Base-by-base conservation (phyloP, 1,140 invertebrate species). In the Oscheius sp. region DNA sequence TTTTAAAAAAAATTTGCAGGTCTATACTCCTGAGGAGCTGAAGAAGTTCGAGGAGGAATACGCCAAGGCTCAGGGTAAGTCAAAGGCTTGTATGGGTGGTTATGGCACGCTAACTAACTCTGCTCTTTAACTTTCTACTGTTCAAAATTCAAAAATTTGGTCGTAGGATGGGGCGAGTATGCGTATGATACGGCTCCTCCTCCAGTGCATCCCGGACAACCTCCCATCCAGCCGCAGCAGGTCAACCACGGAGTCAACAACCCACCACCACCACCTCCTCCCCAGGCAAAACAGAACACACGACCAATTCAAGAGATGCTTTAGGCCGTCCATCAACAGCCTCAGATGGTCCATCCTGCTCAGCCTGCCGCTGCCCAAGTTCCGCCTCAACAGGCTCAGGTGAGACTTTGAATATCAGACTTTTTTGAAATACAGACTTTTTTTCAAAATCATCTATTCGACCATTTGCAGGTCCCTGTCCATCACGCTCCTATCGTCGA, bases 1-100 rank as follows among this genome's bases (percentile, higher is more conserved):
- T 45, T 45, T 45, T 23, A 45, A 23, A 18, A 15, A 45, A 18
- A 18, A 18, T 45, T 20, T 59, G 79, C 88, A 89, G 74, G 86
- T 91, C n/a, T 95, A 91, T 80, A 90, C 91, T 3, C 89, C 91
- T 67, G 89, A 93, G 75, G 93, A 95, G 80, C 90, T 91, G 77
- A 84, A 90, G 73, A 87, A 89, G 76, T 94, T 90, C 84, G 89
- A 91, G 81, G 85, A 85, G 38, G 85, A 88, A 69, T 87, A 86
- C 49, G 80, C 79, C n/a, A 76, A 84, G 64, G 69, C 85, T 58
- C 65, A 83, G 76, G 82, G 82, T 79, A 46, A 68, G 34, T 45
- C 2, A 20, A 31, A 61, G 38, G 64, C 18, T 67, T 68, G 26
- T 49, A 28, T 31, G n/a, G 28, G 32, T n/a, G 10, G 29, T n/a